A percentile compares a stretch with the other conserved stretches of the same genome.
phyloP scores from a whole-genome alignment of 2,113 vertebrate species.

The Stigmatopora nigra region DNA sequence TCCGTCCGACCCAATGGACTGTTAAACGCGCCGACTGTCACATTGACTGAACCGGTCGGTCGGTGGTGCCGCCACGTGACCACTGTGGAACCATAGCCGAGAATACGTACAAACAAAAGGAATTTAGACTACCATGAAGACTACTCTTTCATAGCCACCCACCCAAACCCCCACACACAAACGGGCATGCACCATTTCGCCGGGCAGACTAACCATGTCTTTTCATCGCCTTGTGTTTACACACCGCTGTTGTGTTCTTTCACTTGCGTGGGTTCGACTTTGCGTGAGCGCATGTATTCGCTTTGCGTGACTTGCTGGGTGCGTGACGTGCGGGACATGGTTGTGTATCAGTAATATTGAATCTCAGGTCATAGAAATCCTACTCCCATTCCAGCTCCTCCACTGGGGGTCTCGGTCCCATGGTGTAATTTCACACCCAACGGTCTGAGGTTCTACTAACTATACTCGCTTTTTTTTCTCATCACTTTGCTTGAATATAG shows the following conservation, averaged over 20 bases:
- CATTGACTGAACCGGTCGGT: conserved; percentile 7
- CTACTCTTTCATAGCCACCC: conserved; percentile 8
- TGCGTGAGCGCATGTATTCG: neutral
- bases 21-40: conserved; percentile 38
- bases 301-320: conserved; percentile 4
- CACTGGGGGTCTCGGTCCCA: conserved; percentile 18
- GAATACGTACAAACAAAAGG: conserved; percentile 16
- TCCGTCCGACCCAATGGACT: conserved; percentile 28
- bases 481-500: conserved; percentile 2
- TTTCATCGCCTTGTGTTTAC: conserved; percentile 48
- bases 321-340: conserved; percentile 15
- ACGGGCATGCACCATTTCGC: conserved; percentile 30
- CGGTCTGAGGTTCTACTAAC: conserved; percentile 18
- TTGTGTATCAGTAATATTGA: conserved; percentile 40
- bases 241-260: conserved; percentile 45
- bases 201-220: conserved; percentile 39
- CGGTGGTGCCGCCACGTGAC: conserved; percentile 30
- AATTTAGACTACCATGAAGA: conserved; percentile 27
- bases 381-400: conserved; percentile 44
- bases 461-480: conserved; percentile 6
- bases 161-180: too few relatives aligned
- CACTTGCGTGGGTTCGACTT: conserved; percentile 14
- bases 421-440: conserved; percentile 25
- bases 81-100: conserved; percentile 38
- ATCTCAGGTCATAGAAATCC: conserved; percentile 61